Conservation (phyloP, 2,113 vertebrate genomes). For the Porphyrio hochstetteri region DNA sequence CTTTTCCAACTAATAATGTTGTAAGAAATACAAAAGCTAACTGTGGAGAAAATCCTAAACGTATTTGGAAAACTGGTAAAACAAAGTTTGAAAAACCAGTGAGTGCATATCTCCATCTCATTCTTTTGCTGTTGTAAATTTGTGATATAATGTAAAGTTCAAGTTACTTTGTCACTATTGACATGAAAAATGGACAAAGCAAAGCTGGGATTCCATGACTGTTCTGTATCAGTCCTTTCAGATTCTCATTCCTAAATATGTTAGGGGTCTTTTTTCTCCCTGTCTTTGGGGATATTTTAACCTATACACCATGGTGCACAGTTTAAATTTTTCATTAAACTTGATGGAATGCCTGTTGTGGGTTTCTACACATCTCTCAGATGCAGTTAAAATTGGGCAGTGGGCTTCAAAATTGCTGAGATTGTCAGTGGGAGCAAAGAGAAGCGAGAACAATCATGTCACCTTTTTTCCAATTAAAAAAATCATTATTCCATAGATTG, state of each 20-base stretch:
- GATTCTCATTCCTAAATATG: background rate
- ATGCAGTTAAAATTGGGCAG: background rate
- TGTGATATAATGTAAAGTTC: background rate
- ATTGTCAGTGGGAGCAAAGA: background rate
- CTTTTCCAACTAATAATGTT: background rate
- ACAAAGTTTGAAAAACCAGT: background rate
- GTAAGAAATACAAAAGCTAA: background rate
- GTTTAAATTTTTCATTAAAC: background rate
- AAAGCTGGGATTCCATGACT: background rate
- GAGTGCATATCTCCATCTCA: background rate
- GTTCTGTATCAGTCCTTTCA: background rate
- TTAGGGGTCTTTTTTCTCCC: background rate
- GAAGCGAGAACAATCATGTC: background rate
- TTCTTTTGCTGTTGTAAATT: background rate
- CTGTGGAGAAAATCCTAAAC: background rate
- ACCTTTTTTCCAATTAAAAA: background rate
- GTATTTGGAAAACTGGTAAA: background rate
- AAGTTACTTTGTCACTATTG: too few species aligned
- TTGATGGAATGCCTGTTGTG: background rate
- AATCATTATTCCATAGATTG: background rate
- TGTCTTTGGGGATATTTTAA: background rate
- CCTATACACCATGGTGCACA: fast-evolving
- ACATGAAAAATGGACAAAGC: background rate
- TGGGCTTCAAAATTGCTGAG: background rate
- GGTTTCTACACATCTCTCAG: background rate